Evolutionary conservation across 23 tunicate species (phyloP).

Genomic region (Ascidia mentula): DNA sequence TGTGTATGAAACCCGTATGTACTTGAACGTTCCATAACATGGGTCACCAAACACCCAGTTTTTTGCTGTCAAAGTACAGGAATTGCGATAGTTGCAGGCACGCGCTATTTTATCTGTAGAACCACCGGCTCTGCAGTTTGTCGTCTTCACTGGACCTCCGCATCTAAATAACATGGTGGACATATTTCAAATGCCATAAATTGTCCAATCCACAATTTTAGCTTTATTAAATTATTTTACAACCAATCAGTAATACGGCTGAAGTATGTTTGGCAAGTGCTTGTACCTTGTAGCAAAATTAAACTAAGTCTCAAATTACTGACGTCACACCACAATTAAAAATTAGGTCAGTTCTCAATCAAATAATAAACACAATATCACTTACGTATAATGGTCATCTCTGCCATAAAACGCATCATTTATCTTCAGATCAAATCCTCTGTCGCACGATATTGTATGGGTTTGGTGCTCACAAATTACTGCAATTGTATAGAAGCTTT

Average conservation of each 20-base stretch:
- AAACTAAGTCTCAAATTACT: too few relatives aligned
- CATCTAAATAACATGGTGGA: too few relatives aligned
- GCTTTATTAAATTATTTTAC: too few relatives aligned
- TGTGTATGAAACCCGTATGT: background rate
- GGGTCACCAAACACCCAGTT: background rate
- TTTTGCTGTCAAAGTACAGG: background rate
- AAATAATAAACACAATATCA: too few relatives aligned
- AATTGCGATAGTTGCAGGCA: background rate
- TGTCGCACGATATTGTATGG: background rate
- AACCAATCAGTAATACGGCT: too few relatives aligned
- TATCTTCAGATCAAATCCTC: background rate
- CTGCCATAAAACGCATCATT: constrained; percentile 4
- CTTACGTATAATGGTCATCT: background rate
- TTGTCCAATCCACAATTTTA: too few relatives aligned
- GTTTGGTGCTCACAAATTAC: background rate
- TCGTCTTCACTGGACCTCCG: background rate
- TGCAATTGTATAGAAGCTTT: too few relatives aligned
- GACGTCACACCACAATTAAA: too few relatives aligned
- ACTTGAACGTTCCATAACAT: background rate
- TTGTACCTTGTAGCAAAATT: too few relatives aligned
- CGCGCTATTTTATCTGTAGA: background rate
- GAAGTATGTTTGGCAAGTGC: too few relatives aligned
- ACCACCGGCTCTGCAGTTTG: background rate
- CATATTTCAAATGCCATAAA: too few relatives aligned
- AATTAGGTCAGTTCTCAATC: too few relatives aligned